Evolutionary conservation across 2,113 vertebrate genomes (phyloP).

Genomic region (Pseudorasbora parva): DNA sequence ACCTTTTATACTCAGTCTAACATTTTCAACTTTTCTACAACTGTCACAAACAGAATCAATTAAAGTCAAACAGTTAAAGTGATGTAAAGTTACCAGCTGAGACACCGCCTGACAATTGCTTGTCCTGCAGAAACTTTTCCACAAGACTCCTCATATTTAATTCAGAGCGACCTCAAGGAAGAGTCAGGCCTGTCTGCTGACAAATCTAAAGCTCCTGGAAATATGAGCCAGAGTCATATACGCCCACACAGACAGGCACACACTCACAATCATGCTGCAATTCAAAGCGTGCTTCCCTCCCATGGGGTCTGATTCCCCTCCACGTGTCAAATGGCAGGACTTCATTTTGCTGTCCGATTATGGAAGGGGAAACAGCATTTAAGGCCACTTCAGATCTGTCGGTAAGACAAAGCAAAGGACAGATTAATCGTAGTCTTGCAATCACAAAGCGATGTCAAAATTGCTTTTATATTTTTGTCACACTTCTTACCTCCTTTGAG

Average conservation of each 20-base stretch:
- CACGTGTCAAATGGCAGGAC: background rate
- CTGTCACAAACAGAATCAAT: slow-evolving; percentile 15
- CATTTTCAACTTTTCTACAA: background rate
- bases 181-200: slow-evolving; percentile 25
- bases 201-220: slow-evolving; percentile 15
- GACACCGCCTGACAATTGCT: slow-evolving; percentile 20
- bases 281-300: slow-evolving; percentile 18
- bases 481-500: background rate
- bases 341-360: slow-evolving; percentile 8
- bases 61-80: slow-evolving; percentile 1
- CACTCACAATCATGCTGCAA: background rate
- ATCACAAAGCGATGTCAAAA: slow-evolving; percentile 24
- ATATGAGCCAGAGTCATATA: background rate
- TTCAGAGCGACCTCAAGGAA: slow-evolving; percentile 37
- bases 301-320: background rate
- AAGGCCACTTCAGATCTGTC: slow-evolving; percentile 1
- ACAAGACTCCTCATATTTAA: slow-evolving; percentile 37
- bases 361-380: background rate
- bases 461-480: background rate
- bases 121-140: slow-evolving; percentile 27
- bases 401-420: slow-evolving; percentile 13
- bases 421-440: background rate
- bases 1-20: background rate
- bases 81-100: background rate
- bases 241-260: slow-evolving; percentile 1